Evolutionary conservation across 2,888 invertebrate species (phyloP), one percentile per base, ranked within the genome.

Genomic region (Sphaerophoria rueppellii): DNA sequence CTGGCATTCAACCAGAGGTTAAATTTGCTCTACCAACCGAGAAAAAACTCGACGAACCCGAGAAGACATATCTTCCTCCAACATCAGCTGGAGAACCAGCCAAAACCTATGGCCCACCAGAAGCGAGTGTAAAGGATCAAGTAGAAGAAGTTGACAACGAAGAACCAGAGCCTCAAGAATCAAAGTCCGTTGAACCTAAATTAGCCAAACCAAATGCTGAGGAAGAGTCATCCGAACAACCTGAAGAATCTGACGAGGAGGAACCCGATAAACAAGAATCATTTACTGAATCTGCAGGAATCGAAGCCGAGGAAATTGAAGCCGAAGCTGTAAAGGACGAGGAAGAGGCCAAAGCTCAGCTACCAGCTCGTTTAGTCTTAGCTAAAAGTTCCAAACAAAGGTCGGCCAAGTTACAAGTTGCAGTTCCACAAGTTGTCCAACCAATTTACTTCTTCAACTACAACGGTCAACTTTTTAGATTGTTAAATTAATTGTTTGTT

Each of bases 21-120:
- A 87, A 88, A 43, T 91, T 91, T 61, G 89, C 89, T 40, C 61
- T 90, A 40, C 91, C 91, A 32, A 88, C 72, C 34, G 83, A 83
- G 9, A 37, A 61, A 2, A 72, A 83, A n/a, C 40, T 80, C 0
- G 14, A 46, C 0, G 73, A 46, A 34, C 85, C 76, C 5, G 76
- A 77, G 6, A 85, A 81, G 4, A 73, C 76, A 24, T 85, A 85
- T 34, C 89, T 69, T 87, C 89, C 87, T 77, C 88, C 34, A n/a
- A n/a, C n/a, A 88, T 24, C 24, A 2, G 87, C 9, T 52, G 87
- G 74, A 0, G 87, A 85, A 32, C 89, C 89, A 3, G 89, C 89
- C 57, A 87, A 89, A 5, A 88, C 86, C 0, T 88, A 88, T 63
- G 72, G 70, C 1, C 69, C 80, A 32, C 78, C 89, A 0, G 75